Base-by-base conservation (phyloP, 1,140 invertebrate species). In the Drosophila persimilis region DNA sequence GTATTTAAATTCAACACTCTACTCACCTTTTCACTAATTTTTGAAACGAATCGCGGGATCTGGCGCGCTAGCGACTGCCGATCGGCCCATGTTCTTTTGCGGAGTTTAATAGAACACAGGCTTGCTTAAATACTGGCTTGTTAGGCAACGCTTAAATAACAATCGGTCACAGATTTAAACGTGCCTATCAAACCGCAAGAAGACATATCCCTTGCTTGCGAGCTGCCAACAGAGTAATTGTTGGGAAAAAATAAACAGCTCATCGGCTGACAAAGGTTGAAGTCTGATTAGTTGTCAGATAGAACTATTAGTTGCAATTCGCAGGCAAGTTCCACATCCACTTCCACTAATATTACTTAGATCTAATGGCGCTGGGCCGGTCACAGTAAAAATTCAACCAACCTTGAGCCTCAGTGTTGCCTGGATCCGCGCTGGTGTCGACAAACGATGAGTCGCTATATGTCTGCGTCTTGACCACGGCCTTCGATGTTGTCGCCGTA, bases 391-490 rank as follows among this genome's bases (percentile, higher is more conserved):
- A 88, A 56, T 60, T 77, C 69, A 84, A 91, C 91, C 84, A 91
- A 91, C 91, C 91, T 91, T 91, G 91, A 80, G 90, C 91, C 75
- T 91, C 91, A 66, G 80, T 89, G 55, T 90, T 90, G 64, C 80
- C 75, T 64, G 90, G 90, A 64, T 91, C 91, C 56, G 71, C 88
- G 64, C 81, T 67, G 72, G 84, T 67, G 67, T 88, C 83, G 72
- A 88, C 84, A 79, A 79, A 88, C 72, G 80, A 79, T 1, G 80
- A 73, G 52, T 84, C 80, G 48, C 75, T 73, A 11, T 63, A 84
- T 63, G 63, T 76, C 46, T 83, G 79, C 24, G 80, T 74, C 43
- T 90, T 91, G 29, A 85, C 58, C 9, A 90, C 79, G 15, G 90
- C 85, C 63, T 90, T 91, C 39, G 90, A 91, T 41, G 90, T 91